Percentiles rank a stretch among this genome's conserved stretches.
phyloP scores from a whole-genome alignment of 2,888 invertebrate species.

The Halocaridina rubra region DNA sequence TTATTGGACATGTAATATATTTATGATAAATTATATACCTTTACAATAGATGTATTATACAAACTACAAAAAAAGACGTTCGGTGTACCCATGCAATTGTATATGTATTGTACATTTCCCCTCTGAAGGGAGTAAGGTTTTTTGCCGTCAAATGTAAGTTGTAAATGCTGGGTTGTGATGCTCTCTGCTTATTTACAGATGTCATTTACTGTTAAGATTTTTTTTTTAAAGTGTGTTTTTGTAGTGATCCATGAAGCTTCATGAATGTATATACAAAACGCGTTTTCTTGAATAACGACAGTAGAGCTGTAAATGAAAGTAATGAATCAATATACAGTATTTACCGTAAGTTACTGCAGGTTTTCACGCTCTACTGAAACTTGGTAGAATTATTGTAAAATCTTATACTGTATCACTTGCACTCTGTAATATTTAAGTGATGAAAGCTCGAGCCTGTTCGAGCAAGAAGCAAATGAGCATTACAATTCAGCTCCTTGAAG shows the following conservation, averaged over 20 bases:
- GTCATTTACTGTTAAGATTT: not conserved
- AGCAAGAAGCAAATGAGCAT: conserved; percentile 34
- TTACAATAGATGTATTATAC: conserved; percentile 42
- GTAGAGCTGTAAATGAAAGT: not conserved
- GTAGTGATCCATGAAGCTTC: not conserved
- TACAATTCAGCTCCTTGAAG: conserved; percentile 44
- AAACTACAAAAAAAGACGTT: conserved; percentile 39
- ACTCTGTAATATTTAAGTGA: not conserved
- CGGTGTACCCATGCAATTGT: conserved; percentile 45
- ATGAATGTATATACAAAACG: not conserved
- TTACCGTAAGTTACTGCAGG: not conserved
- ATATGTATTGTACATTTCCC: conserved; percentile 53
- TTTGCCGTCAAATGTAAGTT: conserved; percentile 44
- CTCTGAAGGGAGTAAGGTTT: conserved; percentile 33
- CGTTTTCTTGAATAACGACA: not conserved
- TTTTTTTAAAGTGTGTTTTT: not conserved
- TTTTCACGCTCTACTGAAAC: not conserved
- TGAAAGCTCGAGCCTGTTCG: not conserved
- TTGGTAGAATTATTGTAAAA: no score
- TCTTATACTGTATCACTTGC: not conserved
- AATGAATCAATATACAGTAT: not conserved
- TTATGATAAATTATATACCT: not conserved
- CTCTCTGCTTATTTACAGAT: conserved; percentile 2
- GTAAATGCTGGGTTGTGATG: conserved; percentile 50
- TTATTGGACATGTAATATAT: not conserved